Evolutionary conservation across 2,113 vertebrate genomes (phyloP), one percentile per base, ranked within the genome.

Genomic region (Halichoeres trimaculatus): DNA sequence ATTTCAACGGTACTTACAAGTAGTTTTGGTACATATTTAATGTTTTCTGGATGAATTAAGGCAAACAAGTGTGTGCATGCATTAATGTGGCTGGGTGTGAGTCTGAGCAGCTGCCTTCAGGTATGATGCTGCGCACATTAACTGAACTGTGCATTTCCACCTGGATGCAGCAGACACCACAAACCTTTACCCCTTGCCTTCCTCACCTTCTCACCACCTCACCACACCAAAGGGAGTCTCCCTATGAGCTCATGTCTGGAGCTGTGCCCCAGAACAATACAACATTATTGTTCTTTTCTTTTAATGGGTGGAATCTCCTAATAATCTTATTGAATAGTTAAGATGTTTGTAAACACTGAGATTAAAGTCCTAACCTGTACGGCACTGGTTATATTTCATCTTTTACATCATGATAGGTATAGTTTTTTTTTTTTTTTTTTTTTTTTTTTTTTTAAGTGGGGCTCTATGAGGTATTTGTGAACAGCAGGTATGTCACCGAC

Each of bases 171-270:
- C 64, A 82, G 66, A 87, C 73, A 84, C 70, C 43, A 23, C 85
- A 85, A 20, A 48, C 36, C 57, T 60, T 63, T 57, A 69, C 70
- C 26, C 59, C 69, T 62, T 57, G 56, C 53, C 52, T 36, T 6
- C 30, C 30, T 30, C 30, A 30, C 30, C 30, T 30, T 52, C 12
- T 14, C 62, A 50, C 48, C 69, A 57, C 56, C 12, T 14, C 62
- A 50, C 48, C 69, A 57, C 80, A 70, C 35, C 75, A 50, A 55
- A 83, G 64, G 81, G 85, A 85, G 61, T 85, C 77, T 90, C 69
- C 60, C 63, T 70, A 13, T 90, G 87, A 89, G 83, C 55, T 88
- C 81, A 89, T 54, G 85, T 89, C 87, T 90, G 82, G 53, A 86
- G 40, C 63, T 43, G 41, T 38, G 71, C 63, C 74, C 20, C 10